Evolutionary conservation across 2,797 vertebrate genomes (phyloP).

Genomic region (Chaunax sp.): DNA sequence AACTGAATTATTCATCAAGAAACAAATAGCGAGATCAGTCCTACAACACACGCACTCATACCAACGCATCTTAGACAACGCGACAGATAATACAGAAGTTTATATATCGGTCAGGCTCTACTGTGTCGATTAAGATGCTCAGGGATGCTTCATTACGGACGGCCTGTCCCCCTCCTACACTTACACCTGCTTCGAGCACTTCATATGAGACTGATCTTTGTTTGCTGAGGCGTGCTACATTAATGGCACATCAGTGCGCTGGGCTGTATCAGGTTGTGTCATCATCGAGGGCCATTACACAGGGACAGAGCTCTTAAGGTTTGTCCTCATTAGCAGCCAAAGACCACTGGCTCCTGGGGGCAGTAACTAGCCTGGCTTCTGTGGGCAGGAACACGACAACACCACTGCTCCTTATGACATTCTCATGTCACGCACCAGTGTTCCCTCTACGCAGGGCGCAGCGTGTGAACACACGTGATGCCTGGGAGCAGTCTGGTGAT

Average conservation of each 20-base stretch:
- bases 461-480: constrained; percentile 58
- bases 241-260: constrained; percentile 23
- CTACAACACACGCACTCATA: no score
- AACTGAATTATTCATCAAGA: not conserved
- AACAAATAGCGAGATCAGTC: no score
- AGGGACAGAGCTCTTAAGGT: constrained; percentile 23
- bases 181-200: not conserved
- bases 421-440: constrained; percentile 66
- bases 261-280: constrained; percentile 9
- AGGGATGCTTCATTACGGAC: constrained; percentile 9
- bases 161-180: not conserved
- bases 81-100: no score
- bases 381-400: constrained; percentile 38
- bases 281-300: constrained; percentile 24
- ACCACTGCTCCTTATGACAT: constrained; percentile 69
- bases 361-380: constrained; percentile 26
- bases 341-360: constrained; percentile 63
- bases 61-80: no score
- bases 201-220: constrained; percentile 23
- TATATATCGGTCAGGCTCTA: not conserved
- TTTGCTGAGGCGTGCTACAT: constrained; percentile 17
- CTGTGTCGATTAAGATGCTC: constrained; percentile 1
- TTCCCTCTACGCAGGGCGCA: constrained; percentile 35
- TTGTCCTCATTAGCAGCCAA: constrained; percentile 67
- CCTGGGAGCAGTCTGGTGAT: constrained; percentile 55